Evolutionary conservation across 2,888 invertebrate species (phyloP).

Genomic region (Limenitis camilla): DNA sequence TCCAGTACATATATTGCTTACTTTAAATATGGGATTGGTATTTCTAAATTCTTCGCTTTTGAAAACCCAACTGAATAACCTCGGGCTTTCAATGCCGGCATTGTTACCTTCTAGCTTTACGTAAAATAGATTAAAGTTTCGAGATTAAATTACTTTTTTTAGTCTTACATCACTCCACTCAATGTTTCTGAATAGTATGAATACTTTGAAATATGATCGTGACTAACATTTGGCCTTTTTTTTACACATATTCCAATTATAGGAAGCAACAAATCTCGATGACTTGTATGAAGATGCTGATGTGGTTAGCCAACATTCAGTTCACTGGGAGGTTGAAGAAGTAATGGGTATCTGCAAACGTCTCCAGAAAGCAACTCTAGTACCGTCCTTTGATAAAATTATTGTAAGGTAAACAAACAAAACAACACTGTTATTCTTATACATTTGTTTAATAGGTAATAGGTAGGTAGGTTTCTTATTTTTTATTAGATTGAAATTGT

Average conservation of each 20-base stretch:
- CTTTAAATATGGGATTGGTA: constrained; percentile 7
- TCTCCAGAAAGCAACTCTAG: constrained; percentile 57
- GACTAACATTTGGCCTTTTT: too few relatives aligned
- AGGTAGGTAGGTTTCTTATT: too few relatives aligned
- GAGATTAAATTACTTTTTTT: not conserved
- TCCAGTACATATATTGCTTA: not conserved
- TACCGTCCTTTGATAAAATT: constrained; percentile 58
- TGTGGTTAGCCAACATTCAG: constrained; percentile 48
- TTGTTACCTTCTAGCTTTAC: constrained; percentile 5
- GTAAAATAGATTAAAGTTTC: not conserved
- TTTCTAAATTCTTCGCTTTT: constrained; percentile 3
- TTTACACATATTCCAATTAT: too few relatives aligned
- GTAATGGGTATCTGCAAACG: constrained; percentile 61
- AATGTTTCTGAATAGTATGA: too few relatives aligned
- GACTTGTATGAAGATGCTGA: constrained; percentile 64
- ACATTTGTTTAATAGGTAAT: too few relatives aligned
- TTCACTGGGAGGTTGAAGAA: constrained; percentile 66
- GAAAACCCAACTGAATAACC: constrained; percentile 4
- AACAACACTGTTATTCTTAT: too few relatives aligned
- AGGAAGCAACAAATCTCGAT: constrained; percentile 65
- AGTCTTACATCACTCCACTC: too few relatives aligned
- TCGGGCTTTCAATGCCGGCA: constrained; percentile 3
- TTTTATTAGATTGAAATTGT: too few relatives aligned
- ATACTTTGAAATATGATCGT: too few relatives aligned
- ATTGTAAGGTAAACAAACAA: constrained; percentile 55